Base-by-base conservation (phyloP, 2,888 invertebrate species). In the Lasioglossum oenotherae region DNA sequence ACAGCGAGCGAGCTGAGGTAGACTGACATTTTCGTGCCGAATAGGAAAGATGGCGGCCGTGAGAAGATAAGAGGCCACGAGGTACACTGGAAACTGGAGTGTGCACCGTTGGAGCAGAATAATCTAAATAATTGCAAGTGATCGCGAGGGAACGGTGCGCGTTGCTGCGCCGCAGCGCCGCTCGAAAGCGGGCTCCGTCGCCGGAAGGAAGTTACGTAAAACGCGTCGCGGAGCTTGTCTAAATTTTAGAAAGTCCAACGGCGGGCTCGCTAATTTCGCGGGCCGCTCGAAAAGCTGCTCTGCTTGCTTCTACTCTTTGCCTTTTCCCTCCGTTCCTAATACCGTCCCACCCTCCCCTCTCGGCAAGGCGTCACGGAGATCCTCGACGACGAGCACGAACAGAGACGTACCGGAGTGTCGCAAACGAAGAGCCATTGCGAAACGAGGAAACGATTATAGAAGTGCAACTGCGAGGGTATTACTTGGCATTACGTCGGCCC, bases 361-460 rank as follows among this genome's bases (percentile, higher is more conserved):
- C 6, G 49, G 49, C 6, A 23, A 2, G 6, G 23, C 23, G 23
- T 53, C 53, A 23, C 53, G 57, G 38, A 16, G 57, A 46, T 31
- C 19, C 27, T 23, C 27, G 49, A 49, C 74, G 49, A 80, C 72
- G 67, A 23, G 27, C 67, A 16, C 44, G n/a, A 53, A 49, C 49
- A 57, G 69, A 38, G 69, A 69, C 23, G 67, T 23, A 38, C 38
- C 38, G 23, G 19, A 35, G 69, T 85, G 83, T 89, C 80, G 89
- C 81, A 80, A 84, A 82, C 82, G 82, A 46, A 85, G 85, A 84
- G 80, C 53, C 80, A 85, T 93, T 93, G 89, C 91, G 90, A 93
- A 93, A 93, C 84, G 81, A 91, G 93, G 93, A 93, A 93, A 92
- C 91, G 90, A 93, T 93, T 93, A 93, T 91, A 87, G 86, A 91